A percentile compares a stretch with the other conserved stretches of the same genome.
Conservation (phyloP, 2,113 vertebrate species). For the Erpornis zantholeuca region DNA sequence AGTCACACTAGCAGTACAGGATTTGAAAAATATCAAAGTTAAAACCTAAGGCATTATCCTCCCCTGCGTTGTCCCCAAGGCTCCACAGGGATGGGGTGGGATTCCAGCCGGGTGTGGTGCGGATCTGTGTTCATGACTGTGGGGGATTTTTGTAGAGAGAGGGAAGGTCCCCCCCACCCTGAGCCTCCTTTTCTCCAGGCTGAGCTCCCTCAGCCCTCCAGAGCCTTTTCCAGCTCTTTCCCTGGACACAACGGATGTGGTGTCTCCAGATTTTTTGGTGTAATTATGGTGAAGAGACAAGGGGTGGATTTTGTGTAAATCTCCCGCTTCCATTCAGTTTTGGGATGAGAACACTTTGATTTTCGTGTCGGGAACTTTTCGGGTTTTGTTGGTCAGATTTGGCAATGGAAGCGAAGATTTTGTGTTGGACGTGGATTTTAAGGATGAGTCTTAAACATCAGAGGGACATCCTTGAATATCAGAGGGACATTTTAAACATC, state of each 20-base stretch:
- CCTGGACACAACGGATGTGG: background rate
- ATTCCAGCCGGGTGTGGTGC: too few relatives aligned
- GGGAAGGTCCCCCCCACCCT: too few relatives aligned
- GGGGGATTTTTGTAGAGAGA: background rate
- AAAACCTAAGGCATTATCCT: too few relatives aligned
- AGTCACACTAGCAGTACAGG: too few relatives aligned
- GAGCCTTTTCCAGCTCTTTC: background rate
- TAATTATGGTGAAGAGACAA: background rate
- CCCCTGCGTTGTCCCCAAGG: too few relatives aligned
- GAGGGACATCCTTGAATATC: background rate
- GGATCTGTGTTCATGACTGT: accelerated
- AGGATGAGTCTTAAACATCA: background rate
- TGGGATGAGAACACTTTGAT: background rate
- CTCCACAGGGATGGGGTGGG: too few relatives aligned
- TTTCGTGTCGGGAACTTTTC: background rate
- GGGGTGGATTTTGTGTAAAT: background rate
- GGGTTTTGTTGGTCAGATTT: background rate
- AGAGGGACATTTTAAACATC: background rate
- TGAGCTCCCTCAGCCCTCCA: background rate
- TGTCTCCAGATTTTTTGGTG: background rate
- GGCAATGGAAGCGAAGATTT: background rate
- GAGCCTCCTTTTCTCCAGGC: background rate
- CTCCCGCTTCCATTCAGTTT: accelerated
- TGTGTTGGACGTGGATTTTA: background rate
- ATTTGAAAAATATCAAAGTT: too few relatives aligned